Percentiles rank a stretch among this genome's conserved stretches.
Conservation (phyloP, 2,113 vertebrate genomes). For the Synodontis membranacea region DNA sequence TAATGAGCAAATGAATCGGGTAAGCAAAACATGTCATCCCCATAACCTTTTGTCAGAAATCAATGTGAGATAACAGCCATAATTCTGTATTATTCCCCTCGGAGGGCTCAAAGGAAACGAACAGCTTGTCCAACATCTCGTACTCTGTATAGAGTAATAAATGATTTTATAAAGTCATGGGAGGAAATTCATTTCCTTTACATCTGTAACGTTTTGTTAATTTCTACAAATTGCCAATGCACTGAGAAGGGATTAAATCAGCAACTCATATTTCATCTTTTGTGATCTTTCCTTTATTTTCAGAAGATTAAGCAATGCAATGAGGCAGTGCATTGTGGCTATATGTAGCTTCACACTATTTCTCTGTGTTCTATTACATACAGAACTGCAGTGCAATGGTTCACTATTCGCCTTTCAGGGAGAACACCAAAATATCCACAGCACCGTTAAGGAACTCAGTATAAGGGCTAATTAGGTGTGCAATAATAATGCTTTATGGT, state of each 20-base stretch:
- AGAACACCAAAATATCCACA: background rate
- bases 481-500: constrained; percentile 1
- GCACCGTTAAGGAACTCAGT: background rate
- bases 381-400: background rate
- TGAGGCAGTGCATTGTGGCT: constrained; percentile 32
- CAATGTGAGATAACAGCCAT: constrained; percentile 24
- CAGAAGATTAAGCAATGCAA: constrained; percentile 36
- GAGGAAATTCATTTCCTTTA: constrained; percentile 39
- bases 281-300: constrained; percentile 30
- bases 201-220: constrained; percentile 10
- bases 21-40: background rate
- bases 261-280: constrained; percentile 27
- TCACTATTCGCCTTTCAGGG: background rate
- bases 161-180: constrained; percentile 11
- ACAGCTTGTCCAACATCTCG: background rate
- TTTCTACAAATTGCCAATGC: constrained; percentile 25
- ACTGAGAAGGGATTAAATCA: constrained; percentile 25
- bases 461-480: background rate
- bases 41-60: constrained; percentile 18
- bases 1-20: background rate
- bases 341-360: constrained; percentile 15
- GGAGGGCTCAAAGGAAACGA: constrained; percentile 30
- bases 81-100: constrained; percentile 13
- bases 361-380: constrained; percentile 3
- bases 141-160: constrained; percentile 7